Conservation (phyloP, 2,888 invertebrate genomes). For the Cheilosia vulpina region DNA sequence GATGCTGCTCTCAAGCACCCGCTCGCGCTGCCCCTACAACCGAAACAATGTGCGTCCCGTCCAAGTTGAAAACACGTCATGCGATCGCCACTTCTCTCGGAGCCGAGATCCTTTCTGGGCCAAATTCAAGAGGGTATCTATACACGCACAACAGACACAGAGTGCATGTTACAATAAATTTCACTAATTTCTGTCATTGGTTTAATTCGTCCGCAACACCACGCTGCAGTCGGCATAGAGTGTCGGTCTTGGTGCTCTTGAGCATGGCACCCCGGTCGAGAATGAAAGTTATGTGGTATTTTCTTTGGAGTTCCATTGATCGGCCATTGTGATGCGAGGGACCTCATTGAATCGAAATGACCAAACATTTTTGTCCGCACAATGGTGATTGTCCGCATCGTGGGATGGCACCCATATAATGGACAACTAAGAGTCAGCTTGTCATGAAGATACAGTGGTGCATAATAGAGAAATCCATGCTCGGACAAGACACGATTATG, state of each 20-base stretch:
- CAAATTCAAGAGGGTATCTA: slow-evolving; percentile 64
- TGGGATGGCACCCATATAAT: slow-evolving; percentile 75
- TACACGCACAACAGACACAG: slow-evolving; percentile 13
- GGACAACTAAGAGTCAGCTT: slow-evolving; percentile 71
- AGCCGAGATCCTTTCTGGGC: slow-evolving; percentile 61
- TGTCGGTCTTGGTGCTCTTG: slow-evolving; percentile 20
- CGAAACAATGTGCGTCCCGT: slow-evolving; percentile 40
- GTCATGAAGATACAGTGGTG: slow-evolving; percentile 65
- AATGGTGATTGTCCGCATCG: slow-evolving; percentile 72
- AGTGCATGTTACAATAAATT: slow-evolving; percentile 81
- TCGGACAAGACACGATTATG: slow-evolving; percentile 63
- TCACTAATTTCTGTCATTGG: slow-evolving; percentile 83
- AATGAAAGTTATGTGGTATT: slow-evolving; percentile 70
- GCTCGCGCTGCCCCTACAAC: slow-evolving; percentile 52
- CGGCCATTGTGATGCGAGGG: slow-evolving; percentile 67
- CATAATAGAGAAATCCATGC: slow-evolving; percentile 64
- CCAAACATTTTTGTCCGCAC: slow-evolving; percentile 72
- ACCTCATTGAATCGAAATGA: slow-evolving; percentile 74
- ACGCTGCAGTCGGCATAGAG: neutral
- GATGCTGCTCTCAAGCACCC: slow-evolving; percentile 67
- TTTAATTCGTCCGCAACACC: slow-evolving; percentile 27
- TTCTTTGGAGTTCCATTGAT: slow-evolving; percentile 70
- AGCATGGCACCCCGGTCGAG: slow-evolving; percentile 60
- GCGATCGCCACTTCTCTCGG: slow-evolving; percentile 33
- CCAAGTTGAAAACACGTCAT: slow-evolving; percentile 38